A percentile compares a stretch with the other conserved stretches of the same genome.
Conservation (phyloP, 2,797 vertebrate genomes). For the Rhynchotus rufescens region DNA sequence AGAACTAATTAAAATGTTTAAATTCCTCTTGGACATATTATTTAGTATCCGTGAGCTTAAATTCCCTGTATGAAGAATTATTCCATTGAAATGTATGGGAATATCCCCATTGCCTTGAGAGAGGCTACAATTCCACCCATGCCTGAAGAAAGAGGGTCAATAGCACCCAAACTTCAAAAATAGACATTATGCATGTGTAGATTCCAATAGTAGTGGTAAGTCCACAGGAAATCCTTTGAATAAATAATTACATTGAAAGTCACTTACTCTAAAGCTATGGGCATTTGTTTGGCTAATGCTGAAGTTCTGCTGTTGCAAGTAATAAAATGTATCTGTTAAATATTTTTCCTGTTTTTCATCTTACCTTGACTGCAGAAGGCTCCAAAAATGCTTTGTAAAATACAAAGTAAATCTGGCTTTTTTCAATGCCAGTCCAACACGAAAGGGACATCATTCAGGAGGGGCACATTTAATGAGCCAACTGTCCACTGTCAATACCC, state of each 20-base stretch:
- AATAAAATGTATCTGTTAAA: background rate
- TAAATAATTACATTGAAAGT: background rate
- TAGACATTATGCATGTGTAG: background rate
- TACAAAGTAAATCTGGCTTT: constrained; percentile 32
- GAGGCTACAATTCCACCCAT: background rate
- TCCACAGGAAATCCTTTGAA: background rate
- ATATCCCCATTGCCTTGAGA: background rate
- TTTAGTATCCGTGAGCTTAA: background rate
- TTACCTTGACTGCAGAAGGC: background rate
- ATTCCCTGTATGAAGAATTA: background rate
- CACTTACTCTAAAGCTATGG: background rate
- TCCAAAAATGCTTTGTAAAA: constrained; percentile 16
- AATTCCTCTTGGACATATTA: background rate
- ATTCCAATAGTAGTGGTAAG: background rate
- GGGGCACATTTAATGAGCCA: constrained; percentile 1
- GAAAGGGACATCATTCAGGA: constrained; percentile 2
- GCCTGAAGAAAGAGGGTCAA: background rate
- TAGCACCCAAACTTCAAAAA: background rate
- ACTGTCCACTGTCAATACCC: constrained; percentile 7
- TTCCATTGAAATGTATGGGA: background rate
- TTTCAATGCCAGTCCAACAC: constrained; percentile 27
- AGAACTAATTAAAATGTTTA: background rate
- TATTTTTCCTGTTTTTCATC: background rate
- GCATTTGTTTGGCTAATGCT: background rate
- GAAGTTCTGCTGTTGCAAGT: background rate